These are phyloP conservation scores for Centroberyx gerrardi DNA, from an alignment of 2,797 vertebrate genomes.

Conservation along the genomic window DNA sequence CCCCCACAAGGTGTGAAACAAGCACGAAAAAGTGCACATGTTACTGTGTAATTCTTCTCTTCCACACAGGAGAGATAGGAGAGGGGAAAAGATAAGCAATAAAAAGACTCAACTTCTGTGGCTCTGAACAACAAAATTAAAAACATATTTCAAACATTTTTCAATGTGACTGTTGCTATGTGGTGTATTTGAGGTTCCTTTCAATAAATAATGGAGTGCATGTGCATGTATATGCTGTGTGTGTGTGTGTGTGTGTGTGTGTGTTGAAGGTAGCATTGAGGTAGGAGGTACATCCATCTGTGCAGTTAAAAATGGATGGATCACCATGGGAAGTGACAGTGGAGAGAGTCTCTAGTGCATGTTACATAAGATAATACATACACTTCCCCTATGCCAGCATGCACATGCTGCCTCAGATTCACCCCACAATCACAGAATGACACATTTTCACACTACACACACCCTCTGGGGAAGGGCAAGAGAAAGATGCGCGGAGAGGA, in stretches of 20 bases:
- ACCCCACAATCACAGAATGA: constrained; percentile 3
- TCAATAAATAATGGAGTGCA: background rate
- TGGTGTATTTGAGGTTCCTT: constrained; percentile 7
- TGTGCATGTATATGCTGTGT: constrained; percentile 7
- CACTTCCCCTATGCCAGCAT: constrained; percentile 21
- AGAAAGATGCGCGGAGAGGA: constrained; percentile 12
- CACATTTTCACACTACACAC: constrained; percentile 11
- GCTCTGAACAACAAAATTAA: constrained; percentile 24
- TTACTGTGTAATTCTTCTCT: constrained; percentile 60
- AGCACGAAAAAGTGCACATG: constrained; percentile 66
- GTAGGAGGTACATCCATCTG: constrained; percentile 28
- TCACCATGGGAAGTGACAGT: constrained; percentile 11
- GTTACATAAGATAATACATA: constrained; percentile 28
- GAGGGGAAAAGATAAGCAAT: constrained; percentile 33
- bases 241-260: constrained; percentile 13
- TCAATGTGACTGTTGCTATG: constrained; percentile 2
- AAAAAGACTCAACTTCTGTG: constrained; percentile 17
- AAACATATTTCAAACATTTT: constrained; percentile 17
- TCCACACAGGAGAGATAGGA: constrained; percentile 39
- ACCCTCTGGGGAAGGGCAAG: constrained; percentile 17
- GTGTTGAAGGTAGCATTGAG: constrained; percentile 7
- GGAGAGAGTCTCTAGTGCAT: constrained; percentile 16
- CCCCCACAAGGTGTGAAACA: constrained; percentile 78
- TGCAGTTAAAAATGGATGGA: constrained; percentile 57
- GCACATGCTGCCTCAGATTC: constrained; percentile 30